These are phyloP conservation scores for Taphrorychus bicolor DNA, from an alignment of 2,888 invertebrate genomes.

Conservation along the genomic window DNA sequence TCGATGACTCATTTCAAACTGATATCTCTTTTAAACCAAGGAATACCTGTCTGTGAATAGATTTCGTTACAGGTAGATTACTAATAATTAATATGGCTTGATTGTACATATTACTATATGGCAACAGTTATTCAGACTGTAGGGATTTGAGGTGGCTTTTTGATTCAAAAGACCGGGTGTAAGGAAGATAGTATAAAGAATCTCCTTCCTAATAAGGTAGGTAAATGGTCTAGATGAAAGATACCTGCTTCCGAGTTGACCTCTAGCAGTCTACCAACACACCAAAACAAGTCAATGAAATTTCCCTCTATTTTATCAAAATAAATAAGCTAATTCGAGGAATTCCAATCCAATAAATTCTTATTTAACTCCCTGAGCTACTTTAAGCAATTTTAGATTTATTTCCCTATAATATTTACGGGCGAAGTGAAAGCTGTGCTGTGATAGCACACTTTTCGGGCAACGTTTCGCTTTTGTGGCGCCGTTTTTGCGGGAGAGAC, in stretches of 20 bases:
- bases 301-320: neutral
- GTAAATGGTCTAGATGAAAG: slow-evolving; percentile 53
- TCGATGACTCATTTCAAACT: slow-evolving; percentile 38
- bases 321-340: neutral
- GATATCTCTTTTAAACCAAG: slow-evolving; percentile 29
- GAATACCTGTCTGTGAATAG: slow-evolving; percentile 28
- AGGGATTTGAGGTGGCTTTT: no score
- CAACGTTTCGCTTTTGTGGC: slow-evolving; percentile 30
- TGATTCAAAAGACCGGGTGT: no score
- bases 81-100: neutral
- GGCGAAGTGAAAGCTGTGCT: slow-evolving; percentile 53
- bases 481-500: slow-evolving; percentile 7
- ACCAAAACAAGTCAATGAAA: slow-evolving; percentile 2
- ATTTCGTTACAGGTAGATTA: slow-evolving; percentile 20
- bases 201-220: slow-evolving; percentile 53
- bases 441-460: slow-evolving; percentile 51
- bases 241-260: slow-evolving; percentile 45
- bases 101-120: no score
- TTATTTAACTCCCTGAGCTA: slow-evolving; percentile 37
- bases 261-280: slow-evolving; percentile 46
- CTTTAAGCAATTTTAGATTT: slow-evolving; percentile 47
- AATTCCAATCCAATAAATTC: neutral
- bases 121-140: no score
- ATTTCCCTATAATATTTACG: slow-evolving; percentile 47
- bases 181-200: no score